Evolutionary conservation across 2,888 invertebrate genomes (phyloP), one percentile per base, ranked within the genome.

Genomic region (Chloroclystis v-ata): DNA sequence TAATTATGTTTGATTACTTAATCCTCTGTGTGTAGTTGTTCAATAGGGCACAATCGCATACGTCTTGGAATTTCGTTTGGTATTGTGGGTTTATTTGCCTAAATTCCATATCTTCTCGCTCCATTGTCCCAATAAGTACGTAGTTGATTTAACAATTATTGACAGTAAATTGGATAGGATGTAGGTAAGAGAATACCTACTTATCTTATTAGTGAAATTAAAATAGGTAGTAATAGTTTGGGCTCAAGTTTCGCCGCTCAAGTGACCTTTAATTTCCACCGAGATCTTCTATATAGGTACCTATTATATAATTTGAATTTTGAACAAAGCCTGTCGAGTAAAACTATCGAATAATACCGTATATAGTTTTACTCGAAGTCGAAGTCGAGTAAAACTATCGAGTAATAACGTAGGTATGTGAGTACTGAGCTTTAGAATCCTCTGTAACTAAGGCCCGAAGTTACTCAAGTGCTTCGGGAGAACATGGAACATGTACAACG

Each of bases 201-300:
- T 24, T 41, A 49, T 41, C 38, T 37, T 37, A 30, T 41, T 16
- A 40, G n/a, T 13, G 24, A 30, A 33, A 41, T 37, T 33, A 43
- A 41, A 20, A 28, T 38, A 33, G 32, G 44, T 30, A n/a, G 11
- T 11, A 37, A 40, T 24, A 37, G 33, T 33, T 33, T 14, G 33
- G 41, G 7, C 25, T 6, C n/a, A 28, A 4, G 14, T 28, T 69
- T 53, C 57, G 52, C 49, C 43, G 46, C n/a, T n/a, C 48, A 56
- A 61, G 65, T 72, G 73, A 74, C 76, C 75, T 78, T 78, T 81
- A 79, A 79, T 81, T 81, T 79, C 77, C 80, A 77, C 76, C 65
- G 64, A 72, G 69, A 72, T 78, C n/a, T n/a, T n/a, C n/a, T n/a
- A n/a, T n/a, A n/a, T n/a, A n/a, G n/a, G n/a, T n/a, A n/a, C n/a